Evolutionary conservation across 23 tunicate species (phyloP), one percentile per base, ranked within the genome.

Genomic region (Ciona savignyi): DNA sequence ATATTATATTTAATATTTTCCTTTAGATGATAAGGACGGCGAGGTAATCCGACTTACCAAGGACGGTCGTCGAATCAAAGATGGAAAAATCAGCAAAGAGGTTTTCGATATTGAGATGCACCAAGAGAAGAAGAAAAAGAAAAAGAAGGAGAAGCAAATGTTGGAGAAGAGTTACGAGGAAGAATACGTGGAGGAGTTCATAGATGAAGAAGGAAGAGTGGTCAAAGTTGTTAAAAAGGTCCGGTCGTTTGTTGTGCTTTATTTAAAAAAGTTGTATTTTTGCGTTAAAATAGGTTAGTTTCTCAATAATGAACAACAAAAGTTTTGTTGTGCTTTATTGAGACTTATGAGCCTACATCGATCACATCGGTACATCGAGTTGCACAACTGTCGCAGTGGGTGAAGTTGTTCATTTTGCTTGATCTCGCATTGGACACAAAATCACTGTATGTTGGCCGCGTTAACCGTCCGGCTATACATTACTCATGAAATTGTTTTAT

Each of bases 61-160:
- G 62, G 82, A 77, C 32, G 96, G 96, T 2, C 67, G 96, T n/a
- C 70, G 96, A 42, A 88, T 88, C 80, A 88, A 88, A 63, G 96
- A 88, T 62, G 96, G 96, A 51, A 88, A 88, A 60, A 88, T 88
- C 27, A 88, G 96, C 67, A 88, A 88, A 60, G 96, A 88, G 74
- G 96, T 88, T 20, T 88, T 88, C 49, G 96, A 88, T 60, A 73
- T 88, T 22, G 87, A 82, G 27, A 88, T 81, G 63, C 96, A 88
- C 71, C 76, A 88, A 42, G 83, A 83, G 77, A 88, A 88, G 80
- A 88, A 88, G 73, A 78, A 88, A 61, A 88, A 88, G 64, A 82
- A 88, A 60, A 82, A 78, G 78, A 72, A 73, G 48, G 87, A 88
- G 25, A 88, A 88, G 56, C 73, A 82, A 66, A 72, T 88, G 77